Base-by-base conservation (phyloP, 1,140 invertebrate species). In the Lysiphlebus fabarum region DNA sequence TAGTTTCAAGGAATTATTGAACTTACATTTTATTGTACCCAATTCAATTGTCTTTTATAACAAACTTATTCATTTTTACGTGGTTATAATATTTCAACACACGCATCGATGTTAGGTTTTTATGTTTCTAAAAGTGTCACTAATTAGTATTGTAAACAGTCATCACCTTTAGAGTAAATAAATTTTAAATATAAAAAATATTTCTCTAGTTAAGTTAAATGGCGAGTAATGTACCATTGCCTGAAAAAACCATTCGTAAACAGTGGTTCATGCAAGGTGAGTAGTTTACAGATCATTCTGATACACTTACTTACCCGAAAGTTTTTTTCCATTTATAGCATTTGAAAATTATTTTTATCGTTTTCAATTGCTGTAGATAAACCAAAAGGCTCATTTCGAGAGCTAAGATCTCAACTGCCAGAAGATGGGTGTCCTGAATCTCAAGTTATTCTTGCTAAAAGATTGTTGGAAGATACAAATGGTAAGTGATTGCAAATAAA, bases 381-480 rank as follows among this genome's bases (percentile, higher is more conserved):
- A 63, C 83, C 85, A 59, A 67, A 83, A 75, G 83, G 84, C 41
- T 86, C 86, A 48, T 73, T 89, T 42, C 82, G 84, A 70, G 77
- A 86, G 56, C 76, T 90, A 56, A 78, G 88, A 36, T 87, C 84
- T 64, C 86, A 88, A 67, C 68, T 91, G 41, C 89, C 90, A 5
- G 88, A 90, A 68, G 90, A 91, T 74, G 90, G 89, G 12, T 91
- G 88, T 78, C 86, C 89, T 2, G 89, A 90, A 68, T 90, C 88
- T 47, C 90, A 91, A 78, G 85, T 91, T 45, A 85, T 90, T 43
- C 76, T 91, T 41, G 90, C 88, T 11, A 90, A 90, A 72, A 84
- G 87, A 66, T 74, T 91, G 11, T 77, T 91, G 57, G 83, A 89
- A 63, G 86, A 89, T 73, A 79, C 81, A 77, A 85, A 83, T 75